A percentile compares a stretch with the other conserved stretches of the same genome.
phyloP scores from a whole-genome alignment of 2,113 vertebrate genomes.

The Otocyon megalotis region DNA sequence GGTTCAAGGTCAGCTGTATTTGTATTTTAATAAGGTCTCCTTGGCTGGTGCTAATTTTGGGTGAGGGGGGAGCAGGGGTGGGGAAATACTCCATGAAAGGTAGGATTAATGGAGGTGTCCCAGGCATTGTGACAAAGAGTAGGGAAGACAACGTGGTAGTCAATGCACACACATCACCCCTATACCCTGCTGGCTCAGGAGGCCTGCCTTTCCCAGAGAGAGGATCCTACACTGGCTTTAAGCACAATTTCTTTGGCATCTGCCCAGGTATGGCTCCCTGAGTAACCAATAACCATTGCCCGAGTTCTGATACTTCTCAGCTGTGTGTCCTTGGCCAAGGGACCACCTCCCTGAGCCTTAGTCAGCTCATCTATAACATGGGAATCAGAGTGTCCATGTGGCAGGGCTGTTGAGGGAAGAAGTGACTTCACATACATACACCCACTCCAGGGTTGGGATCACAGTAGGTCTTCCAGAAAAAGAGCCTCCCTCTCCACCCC shows the following conservation, averaged over 20 bases:
- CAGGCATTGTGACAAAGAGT: too few species aligned
- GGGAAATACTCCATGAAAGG: background rate
- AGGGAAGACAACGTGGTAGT: background rate
- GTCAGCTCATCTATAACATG: background rate
- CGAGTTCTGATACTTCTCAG: background rate
- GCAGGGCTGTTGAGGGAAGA: background rate
- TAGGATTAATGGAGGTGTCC: background rate
- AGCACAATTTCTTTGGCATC: background rate
- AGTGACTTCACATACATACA: fast-evolving
- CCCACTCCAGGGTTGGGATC: background rate
- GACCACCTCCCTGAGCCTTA: background rate
- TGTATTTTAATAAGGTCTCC: background rate
- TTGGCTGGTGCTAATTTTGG: background rate
- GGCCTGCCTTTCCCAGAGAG: background rate
- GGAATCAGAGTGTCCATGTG: background rate
- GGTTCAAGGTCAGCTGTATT: background rate
- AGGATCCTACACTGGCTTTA: background rate
- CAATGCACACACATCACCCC: fast-evolving
- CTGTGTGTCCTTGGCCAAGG: background rate
- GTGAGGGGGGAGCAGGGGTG: too few species aligned
- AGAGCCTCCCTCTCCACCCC: too few species aligned
- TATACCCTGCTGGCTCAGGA: too few species aligned
- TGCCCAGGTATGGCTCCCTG: background rate
- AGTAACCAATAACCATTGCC: background rate
- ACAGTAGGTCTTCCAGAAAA: background rate